Percentiles rank a stretch among this genome's conserved stretches.
phyloP scores from a whole-genome alignment of 1,140 invertebrate species.

The Mercenaria mercenaria region DNA sequence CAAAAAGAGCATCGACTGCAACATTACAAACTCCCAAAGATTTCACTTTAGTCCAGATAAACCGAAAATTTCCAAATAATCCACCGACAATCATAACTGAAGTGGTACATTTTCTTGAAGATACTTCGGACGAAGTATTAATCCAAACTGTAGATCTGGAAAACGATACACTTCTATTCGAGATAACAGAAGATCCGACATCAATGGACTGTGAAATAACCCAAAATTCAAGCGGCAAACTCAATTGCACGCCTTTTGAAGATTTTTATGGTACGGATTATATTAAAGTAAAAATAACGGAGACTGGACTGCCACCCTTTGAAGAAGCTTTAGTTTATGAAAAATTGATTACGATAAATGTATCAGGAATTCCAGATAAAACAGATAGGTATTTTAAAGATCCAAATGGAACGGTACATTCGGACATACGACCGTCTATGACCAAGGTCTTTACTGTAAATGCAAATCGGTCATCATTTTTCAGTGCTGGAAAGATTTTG shows the following conservation, averaged over 20 bases:
- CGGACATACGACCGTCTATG: constrained; percentile 14
- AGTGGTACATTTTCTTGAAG: neutral
- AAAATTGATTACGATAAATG: neutral
- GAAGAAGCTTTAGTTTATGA: constrained; percentile 8
- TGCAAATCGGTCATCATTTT: constrained; percentile 41
- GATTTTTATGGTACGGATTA: constrained; percentile 39
- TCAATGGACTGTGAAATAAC: neutral
- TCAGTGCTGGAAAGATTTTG: constrained; percentile 5
- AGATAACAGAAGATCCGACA: constrained; percentile 1
- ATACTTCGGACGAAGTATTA: neutral
- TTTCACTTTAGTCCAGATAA: neutral
- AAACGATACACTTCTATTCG: constrained; percentile 6
- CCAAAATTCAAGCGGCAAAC: neutral
- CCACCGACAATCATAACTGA: constrained; percentile 26
- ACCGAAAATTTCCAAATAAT: constrained; percentile 10
- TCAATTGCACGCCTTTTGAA: neutral
- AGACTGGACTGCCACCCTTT: constrained; percentile 13
- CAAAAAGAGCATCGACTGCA: neutral
- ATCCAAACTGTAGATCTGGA: constrained; percentile 22
- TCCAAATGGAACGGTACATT: constrained; percentile 19
- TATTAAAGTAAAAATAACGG: constrained; percentile 26
- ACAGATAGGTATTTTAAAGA: constrained; percentile 25
- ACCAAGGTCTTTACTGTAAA: neutral
- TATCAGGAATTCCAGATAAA: neutral
- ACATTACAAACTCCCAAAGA: neutral